Percentiles rank a stretch among this genome's conserved stretches.
phyloP scores from a whole-genome alignment of 2,888 invertebrate genomes.

The Chymomyza procnemis region DNA sequence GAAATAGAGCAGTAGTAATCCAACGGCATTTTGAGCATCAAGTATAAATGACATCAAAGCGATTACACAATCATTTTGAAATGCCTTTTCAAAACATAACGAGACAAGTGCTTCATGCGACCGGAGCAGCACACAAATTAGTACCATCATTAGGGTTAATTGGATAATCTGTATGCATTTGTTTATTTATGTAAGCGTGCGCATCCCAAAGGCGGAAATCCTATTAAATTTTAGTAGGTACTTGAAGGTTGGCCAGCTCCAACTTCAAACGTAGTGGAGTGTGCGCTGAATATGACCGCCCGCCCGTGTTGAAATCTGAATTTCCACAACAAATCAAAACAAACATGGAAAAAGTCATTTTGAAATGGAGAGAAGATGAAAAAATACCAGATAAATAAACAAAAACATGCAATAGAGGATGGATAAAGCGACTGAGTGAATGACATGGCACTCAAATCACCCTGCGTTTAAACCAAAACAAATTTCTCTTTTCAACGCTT shows the following conservation, averaged over 20 bases:
- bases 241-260: slow-evolving; percentile 20
- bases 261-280: slow-evolving; percentile 23
- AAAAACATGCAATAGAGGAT: slow-evolving; percentile 28
- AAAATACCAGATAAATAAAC: slow-evolving; percentile 40
- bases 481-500: slow-evolving; percentile 70
- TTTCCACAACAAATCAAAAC: slow-evolving; percentile 70
- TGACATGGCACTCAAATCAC: slow-evolving; percentile 35
- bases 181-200: slow-evolving; percentile 38
- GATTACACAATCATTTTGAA: not conserved
- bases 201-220: slow-evolving; percentile 68
- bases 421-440: slow-evolving; percentile 10
- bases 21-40: too few species aligned
- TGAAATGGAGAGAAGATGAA: not conserved
- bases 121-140: not conserved
- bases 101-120: not conserved
- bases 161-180: slow-evolving; percentile 22
- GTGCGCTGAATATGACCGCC: not conserved
- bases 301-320: slow-evolving; percentile 55
- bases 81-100: not conserved
- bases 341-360: slow-evolving; percentile 48
- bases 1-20: too few species aligned
- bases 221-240: slow-evolving; percentile 60
- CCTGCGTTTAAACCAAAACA: slow-evolving; percentile 54
- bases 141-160: not conserved
- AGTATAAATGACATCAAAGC: not conserved